Conservation (phyloP, 2,113 vertebrate genomes). For the Epinephelus moara region DNA sequence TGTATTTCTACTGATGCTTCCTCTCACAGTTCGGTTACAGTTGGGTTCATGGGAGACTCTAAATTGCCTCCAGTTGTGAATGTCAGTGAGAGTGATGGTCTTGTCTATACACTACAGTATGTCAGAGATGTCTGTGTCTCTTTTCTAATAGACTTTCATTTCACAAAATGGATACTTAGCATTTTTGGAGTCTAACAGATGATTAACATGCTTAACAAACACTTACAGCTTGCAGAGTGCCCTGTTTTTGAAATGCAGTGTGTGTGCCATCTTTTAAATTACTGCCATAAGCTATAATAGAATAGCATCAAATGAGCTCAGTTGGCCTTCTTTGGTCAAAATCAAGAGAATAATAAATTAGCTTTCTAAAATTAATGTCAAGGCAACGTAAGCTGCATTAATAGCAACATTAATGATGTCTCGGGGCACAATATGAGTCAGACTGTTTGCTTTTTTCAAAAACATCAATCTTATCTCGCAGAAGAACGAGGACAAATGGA, state of each 20-base stretch:
- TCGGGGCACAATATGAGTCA: slow-evolving; percentile 68
- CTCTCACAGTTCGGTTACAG: background rate
- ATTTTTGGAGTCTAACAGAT: background rate
- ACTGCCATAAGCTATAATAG: slow-evolving; percentile 49
- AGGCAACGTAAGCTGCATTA: slow-evolving; percentile 54
- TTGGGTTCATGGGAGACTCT: background rate
- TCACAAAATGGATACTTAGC: background rate
- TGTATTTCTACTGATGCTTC: background rate
- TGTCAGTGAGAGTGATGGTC: background rate
- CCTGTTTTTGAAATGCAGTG: background rate
- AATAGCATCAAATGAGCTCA: slow-evolving; percentile 47
- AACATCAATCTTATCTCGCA: slow-evolving; percentile 37
- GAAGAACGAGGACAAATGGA: slow-evolving; percentile 7
- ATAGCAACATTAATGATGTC: slow-evolving; percentile 72
- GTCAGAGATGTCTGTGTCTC: background rate
- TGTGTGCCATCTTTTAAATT: slow-evolving; percentile 15
- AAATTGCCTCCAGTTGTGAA: background rate
- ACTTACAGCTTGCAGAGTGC: background rate
- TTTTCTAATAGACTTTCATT: background rate
- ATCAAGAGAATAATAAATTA: slow-evolving; percentile 74
- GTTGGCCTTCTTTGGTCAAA: slow-evolving; percentile 57
- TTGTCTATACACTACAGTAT: background rate
- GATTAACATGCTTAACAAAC: background rate
- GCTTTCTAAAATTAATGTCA: slow-evolving; percentile 61
- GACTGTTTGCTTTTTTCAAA: slow-evolving; percentile 16